These are phyloP conservation scores for Pteropus alecto DNA, from an alignment of 2,113 vertebrate genomes.

Conservation along the genomic window DNA sequence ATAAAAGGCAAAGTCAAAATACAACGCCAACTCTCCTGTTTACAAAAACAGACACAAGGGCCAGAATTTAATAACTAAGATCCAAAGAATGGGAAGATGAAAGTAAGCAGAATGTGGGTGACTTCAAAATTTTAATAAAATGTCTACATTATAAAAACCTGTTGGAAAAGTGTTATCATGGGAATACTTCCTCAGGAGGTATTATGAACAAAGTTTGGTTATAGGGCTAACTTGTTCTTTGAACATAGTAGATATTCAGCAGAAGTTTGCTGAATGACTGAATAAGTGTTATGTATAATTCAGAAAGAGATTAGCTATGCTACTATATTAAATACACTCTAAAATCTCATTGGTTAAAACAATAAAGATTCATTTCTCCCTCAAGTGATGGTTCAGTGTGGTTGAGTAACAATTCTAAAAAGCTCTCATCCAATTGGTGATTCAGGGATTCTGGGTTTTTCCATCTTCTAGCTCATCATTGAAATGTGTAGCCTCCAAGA, in stretches of 20 bases:
- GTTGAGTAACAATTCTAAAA: neutral
- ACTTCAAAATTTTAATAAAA: conserved; percentile 33
- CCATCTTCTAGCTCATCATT: neutral
- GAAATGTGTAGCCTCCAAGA: neutral
- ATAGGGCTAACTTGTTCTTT: neutral
- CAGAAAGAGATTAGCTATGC: neutral
- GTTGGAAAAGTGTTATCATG: neutral
- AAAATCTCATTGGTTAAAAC: neutral
- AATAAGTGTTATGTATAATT: neutral
- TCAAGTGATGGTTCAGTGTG: neutral
- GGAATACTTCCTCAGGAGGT: neutral
- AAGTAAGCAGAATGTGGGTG: neutral
- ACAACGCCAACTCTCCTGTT: neutral
- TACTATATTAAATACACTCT: neutral
- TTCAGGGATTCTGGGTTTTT: neutral
- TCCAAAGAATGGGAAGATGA: neutral
- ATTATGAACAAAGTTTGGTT: neutral
- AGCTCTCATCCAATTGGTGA: neutral
- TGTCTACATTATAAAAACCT: conserved; percentile 1
- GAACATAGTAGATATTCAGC: neutral
- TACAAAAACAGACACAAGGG: conserved; percentile 31
- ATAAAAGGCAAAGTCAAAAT: conserved; percentile 53
- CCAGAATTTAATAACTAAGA: conserved; percentile 31
- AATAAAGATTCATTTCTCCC: neutral
- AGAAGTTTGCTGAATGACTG: neutral